Percentiles rank a stretch among this genome's conserved stretches.
phyloP scores from a whole-genome alignment of 2,888 invertebrate species.

The Drosophila neotestacea region DNA sequence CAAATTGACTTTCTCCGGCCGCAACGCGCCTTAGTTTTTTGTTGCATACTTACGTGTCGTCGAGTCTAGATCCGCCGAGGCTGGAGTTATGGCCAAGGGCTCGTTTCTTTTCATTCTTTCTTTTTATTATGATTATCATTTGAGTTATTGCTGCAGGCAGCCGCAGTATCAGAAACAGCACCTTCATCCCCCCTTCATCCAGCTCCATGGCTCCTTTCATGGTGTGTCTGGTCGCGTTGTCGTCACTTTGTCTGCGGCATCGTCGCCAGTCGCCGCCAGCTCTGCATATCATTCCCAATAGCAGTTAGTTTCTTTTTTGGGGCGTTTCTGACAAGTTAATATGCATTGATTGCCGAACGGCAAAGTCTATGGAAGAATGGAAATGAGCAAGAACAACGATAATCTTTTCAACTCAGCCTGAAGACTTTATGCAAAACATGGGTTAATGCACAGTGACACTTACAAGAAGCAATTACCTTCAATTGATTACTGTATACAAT shows the following conservation, averaged over 20 bases:
- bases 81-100: conserved; percentile 26
- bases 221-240: conserved; percentile 70
- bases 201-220: conserved; percentile 36
- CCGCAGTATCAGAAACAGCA: conserved; percentile 47
- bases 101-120: conserved; percentile 42
- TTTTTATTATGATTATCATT: conserved; percentile 78
- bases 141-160: conserved; percentile 78
- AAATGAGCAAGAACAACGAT: conserved; percentile 10
- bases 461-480: neutral
- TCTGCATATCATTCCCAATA: conserved; percentile 60
- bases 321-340: conserved; percentile 69
- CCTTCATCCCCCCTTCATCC: neutral
- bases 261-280: conserved; percentile 49
- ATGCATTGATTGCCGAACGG: conserved; percentile 49
- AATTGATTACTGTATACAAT: neutral
- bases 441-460: neutral
- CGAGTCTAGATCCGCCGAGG: conserved; percentile 5
- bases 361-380: conserved; percentile 15
- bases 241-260: conserved; percentile 74
- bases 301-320: conserved; percentile 38
- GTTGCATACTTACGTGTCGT: conserved; percentile 64
- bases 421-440: neutral
- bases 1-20: conserved; percentile 78
- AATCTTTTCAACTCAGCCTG: conserved; percentile 2
- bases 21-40: conserved; percentile 66